Evolutionary conservation across 2,888 invertebrate genomes (phyloP), one percentile per base, ranked within the genome.

Genomic region (Seira sanloemensis): DNA sequence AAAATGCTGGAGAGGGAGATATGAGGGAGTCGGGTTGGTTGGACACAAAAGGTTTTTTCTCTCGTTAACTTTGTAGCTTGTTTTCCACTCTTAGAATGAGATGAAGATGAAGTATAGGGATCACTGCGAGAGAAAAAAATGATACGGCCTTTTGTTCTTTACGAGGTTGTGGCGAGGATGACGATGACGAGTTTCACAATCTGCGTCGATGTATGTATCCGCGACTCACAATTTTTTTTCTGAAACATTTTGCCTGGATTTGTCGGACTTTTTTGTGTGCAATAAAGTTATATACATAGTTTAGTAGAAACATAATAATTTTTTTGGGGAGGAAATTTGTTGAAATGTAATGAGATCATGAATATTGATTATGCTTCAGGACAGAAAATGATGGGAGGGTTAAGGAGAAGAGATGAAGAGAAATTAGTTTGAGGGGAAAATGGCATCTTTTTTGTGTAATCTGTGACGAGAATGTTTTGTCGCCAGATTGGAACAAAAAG

Each of bases 311-410:
- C 4, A 37, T 37, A n/a, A 12, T 37, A 37, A 37, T 37, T 37
- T n/a, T n/a, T 37, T 37, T 37, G 67, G 67, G 67, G 25, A 12
- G 1, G 65, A 23, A 23, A 23, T 21, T n/a, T n/a, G n/a, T 19
- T 4, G 24, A n/a, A 67, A 67, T 24, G 25, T 37, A 37, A 37
- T 37, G 37, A 1, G 23, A 66, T 76, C 66, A 76, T 76, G 76
- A 76, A 76, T 76, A 76, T 67, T 76, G 76, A 76, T 76, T 46
- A 76, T 4, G 37, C 37, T 37, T 37, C 37, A 37, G 37, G 37
- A 37, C 12, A 37, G 12, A 37, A 37, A 37, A 4, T 4, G 37
- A n/a, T n/a, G 37, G 37, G 37, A 37, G 37, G 37, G 37, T 37
- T 7, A 7, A 12, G 5, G 4, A 37, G 12, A 37, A 37, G 37